Percentiles rank a stretch among this genome's conserved stretches.
Evolutionary conservation across 1,140 invertebrate genomes (phyloP).

Genomic region (Macrosteles quadrilineatus): DNA sequence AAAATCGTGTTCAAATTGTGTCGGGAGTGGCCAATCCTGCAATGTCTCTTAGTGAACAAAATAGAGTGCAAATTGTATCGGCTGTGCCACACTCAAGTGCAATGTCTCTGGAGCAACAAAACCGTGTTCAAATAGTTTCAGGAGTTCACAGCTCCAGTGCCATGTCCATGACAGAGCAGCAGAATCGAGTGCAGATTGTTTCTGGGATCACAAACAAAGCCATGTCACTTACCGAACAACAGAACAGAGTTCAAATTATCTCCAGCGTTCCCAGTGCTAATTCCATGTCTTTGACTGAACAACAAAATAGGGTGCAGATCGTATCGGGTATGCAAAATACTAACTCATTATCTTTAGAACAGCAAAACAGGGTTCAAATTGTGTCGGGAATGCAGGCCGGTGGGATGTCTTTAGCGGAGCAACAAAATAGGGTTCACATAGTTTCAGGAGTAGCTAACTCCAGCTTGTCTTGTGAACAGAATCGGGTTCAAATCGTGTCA

Average conservation of each 20-base stretch:
- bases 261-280: slow-evolving; percentile 34
- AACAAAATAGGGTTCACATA: slow-evolving; percentile 32
- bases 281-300: slow-evolving; percentile 34
- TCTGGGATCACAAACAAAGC: slow-evolving; percentile 37
- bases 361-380: slow-evolving; percentile 37
- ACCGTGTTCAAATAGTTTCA: slow-evolving; percentile 37
- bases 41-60: slow-evolving; percentile 30
- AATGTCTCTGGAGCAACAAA: slow-evolving; percentile 39
- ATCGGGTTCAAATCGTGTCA: slow-evolving; percentile 37
- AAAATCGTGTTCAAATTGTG: slow-evolving; percentile 36
- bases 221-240: slow-evolving; percentile 34
- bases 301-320: slow-evolving; percentile 37
- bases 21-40: slow-evolving; percentile 31
- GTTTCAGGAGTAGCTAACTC: slow-evolving; percentile 35
- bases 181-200: slow-evolving; percentile 37
- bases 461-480: slow-evolving; percentile 37
- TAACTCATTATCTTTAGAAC: slow-evolving; percentile 35
- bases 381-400: slow-evolving; percentile 27
- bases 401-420: slow-evolving; percentile 31
- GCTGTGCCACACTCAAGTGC: slow-evolving; percentile 35
- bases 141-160: slow-evolving; percentile 36
- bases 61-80: slow-evolving; percentile 36
- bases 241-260: slow-evolving; percentile 37
- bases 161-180: slow-evolving; percentile 36
- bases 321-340: slow-evolving; percentile 38